phyloP scores from a whole-genome alignment of 1,140 invertebrate species.

The Chironomus striatipennis region DNA sequence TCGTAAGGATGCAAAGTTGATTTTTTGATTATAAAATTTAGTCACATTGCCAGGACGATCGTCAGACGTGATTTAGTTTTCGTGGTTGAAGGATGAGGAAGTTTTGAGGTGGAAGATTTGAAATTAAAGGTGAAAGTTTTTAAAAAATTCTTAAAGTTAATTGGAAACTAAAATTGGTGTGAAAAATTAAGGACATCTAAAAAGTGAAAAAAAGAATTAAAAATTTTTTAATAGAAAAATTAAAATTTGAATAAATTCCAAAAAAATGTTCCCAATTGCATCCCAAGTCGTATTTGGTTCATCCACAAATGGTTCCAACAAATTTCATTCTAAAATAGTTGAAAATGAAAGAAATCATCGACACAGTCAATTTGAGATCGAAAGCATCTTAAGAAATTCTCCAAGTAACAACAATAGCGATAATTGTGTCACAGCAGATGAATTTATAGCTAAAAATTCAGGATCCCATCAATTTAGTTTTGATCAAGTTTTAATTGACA shows the following conservation, averaged over 20 bases:
- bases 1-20: not conserved
- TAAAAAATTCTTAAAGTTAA: too few relatives aligned
- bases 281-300: not conserved
- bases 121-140: not conserved
- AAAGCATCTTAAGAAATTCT: not conserved
- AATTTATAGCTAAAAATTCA: not conserved
- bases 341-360: not conserved
- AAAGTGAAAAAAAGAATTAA: not conserved
- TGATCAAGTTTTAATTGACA: not conserved
- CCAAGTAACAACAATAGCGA: not conserved
- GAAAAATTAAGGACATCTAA: too few relatives aligned
- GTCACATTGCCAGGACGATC: not conserved
- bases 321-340: not conserved
- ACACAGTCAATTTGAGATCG: constrained; percentile 9
- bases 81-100: not conserved
- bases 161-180: too few relatives aligned
- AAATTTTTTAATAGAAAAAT: too few relatives aligned
- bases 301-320: not conserved
- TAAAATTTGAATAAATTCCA: too few relatives aligned
- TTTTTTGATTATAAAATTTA: constrained; percentile 7
- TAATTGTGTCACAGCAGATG: not conserved
- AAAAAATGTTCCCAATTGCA: not conserved
- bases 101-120: not conserved
- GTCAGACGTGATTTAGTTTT: not conserved
- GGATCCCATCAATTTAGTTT: not conserved